Percentiles rank a stretch among this genome's conserved stretches.
Conservation (phyloP, 1,140 invertebrate species). For the Drosophila ambigua region DNA sequence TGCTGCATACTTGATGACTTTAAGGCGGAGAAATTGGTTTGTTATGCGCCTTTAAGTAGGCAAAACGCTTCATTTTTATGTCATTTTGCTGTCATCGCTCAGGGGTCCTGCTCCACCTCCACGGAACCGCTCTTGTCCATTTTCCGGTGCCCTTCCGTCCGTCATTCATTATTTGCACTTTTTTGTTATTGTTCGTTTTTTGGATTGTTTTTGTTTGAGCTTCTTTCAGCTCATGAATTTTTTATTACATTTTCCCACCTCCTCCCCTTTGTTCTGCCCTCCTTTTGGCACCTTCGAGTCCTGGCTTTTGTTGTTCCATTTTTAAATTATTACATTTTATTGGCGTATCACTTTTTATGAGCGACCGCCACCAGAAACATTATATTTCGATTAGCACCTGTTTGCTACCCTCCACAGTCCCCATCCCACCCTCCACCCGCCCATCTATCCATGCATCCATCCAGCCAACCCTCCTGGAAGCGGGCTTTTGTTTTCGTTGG, state of each 20-base stretch:
- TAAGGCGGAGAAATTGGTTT: conserved; percentile 70
- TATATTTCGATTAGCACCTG: conserved; percentile 82
- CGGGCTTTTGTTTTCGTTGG: conserved; percentile 19
- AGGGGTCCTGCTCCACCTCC: conserved; percentile 2
- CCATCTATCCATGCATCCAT: background rate
- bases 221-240: conserved; percentile 76
- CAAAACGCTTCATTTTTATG: conserved; percentile 81
- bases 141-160: conserved; percentile 46
- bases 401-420: conserved; percentile 46
- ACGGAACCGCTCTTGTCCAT: background rate
- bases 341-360: conserved; percentile 80
- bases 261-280: background rate
- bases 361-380: conserved; percentile 76
- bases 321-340: conserved; percentile 83
- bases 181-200: conserved; percentile 28
- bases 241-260: conserved; percentile 76
- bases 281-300: conserved; percentile 24
- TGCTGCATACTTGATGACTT: conserved; percentile 68
- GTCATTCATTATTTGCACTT: conserved; percentile 79
- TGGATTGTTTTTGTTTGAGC: conserved; percentile 54
- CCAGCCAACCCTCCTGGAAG: background rate
- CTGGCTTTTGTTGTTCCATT: conserved; percentile 65
- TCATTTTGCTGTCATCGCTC: conserved; percentile 68
- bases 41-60: conserved; percentile 79
- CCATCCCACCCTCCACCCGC: background rate